These are phyloP conservation scores for Drosophila tripunctata DNA, from an alignment of 2,888 invertebrate genomes.

Conservation along the genomic window DNA sequence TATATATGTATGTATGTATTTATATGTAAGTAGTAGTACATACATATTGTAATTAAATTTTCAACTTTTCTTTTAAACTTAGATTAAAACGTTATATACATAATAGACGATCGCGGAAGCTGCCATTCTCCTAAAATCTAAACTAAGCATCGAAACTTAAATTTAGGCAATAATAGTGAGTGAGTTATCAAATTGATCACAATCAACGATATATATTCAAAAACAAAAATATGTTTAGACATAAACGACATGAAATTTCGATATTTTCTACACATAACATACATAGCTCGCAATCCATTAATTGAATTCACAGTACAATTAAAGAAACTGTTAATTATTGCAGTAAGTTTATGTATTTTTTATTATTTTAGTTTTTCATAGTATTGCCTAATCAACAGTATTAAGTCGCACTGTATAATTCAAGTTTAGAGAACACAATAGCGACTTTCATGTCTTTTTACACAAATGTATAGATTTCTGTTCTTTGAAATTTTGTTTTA, in stretches of 20 bases:
- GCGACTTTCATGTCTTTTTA: conserved; percentile 30
- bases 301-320: conserved; percentile 33
- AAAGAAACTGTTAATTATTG: conserved; percentile 50
- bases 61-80: conserved; percentile 42
- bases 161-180: conserved; percentile 38
- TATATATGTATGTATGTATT: conserved; percentile 5
- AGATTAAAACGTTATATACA: conserved; percentile 69
- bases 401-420: conserved; percentile 28
- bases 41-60: conserved; percentile 30
- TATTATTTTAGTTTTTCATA: conserved; percentile 37
- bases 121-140: conserved; percentile 41
- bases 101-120: conserved; percentile 60
- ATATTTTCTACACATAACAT: conserved; percentile 58
- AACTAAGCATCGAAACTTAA: conserved; percentile 54
- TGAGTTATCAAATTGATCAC: conserved; percentile 49
- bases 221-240: no score
- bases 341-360: conserved; percentile 32
- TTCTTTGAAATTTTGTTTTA: conserved; percentile 20
- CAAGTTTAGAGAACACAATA: conserved; percentile 33
- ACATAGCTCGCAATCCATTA: conserved; percentile 40
- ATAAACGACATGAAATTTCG: conserved; percentile 53
- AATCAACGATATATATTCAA: conserved; percentile 47
- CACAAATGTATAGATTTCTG: conserved; percentile 27
- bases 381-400: conserved; percentile 43
- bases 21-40: conserved; percentile 5